Percentiles rank a stretch among this genome's conserved stretches.
Conservation (phyloP, 2,888 invertebrate genomes). For the Abrostola triplasia region DNA sequence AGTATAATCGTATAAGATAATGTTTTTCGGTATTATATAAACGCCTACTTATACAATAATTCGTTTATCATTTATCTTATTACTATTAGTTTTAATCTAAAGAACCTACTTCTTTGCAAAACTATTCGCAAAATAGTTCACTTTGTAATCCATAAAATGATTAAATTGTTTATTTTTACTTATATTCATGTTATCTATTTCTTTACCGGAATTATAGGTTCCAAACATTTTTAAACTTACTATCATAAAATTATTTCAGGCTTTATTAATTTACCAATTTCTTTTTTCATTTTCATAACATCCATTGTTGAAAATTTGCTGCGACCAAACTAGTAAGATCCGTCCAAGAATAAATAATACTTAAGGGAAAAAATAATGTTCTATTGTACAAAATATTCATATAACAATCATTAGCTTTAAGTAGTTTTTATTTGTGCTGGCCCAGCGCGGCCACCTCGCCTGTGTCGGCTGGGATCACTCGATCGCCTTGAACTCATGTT, state of each 20-base stretch:
- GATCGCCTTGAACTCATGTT: slow-evolving; percentile 86
- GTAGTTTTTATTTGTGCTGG: slow-evolving; percentile 58
- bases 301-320: too few relatives aligned
- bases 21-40: too few relatives aligned
- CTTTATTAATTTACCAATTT: too few relatives aligned
- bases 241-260: too few relatives aligned
- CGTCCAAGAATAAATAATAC: background rate
- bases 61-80: too few relatives aligned
- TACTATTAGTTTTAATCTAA: too few relatives aligned
- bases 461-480: slow-evolving; percentile 71
- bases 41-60: too few relatives aligned
- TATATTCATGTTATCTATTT: background rate
- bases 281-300: too few relatives aligned
- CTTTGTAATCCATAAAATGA: background rate
- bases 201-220: background rate
- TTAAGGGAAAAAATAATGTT: background rate
- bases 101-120: background rate
- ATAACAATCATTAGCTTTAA: slow-evolving; percentile 22
- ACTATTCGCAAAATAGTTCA: background rate
- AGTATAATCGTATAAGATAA: too few relatives aligned
- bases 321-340: too few relatives aligned
- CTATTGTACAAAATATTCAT: slow-evolving; percentile 5
- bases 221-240: too few relatives aligned
- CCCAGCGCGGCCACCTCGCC: slow-evolving; percentile 29
- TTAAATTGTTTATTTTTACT: background rate